Conservation (phyloP, 2,888 invertebrate species). For the Temnothorax unifasciatus region DNA sequence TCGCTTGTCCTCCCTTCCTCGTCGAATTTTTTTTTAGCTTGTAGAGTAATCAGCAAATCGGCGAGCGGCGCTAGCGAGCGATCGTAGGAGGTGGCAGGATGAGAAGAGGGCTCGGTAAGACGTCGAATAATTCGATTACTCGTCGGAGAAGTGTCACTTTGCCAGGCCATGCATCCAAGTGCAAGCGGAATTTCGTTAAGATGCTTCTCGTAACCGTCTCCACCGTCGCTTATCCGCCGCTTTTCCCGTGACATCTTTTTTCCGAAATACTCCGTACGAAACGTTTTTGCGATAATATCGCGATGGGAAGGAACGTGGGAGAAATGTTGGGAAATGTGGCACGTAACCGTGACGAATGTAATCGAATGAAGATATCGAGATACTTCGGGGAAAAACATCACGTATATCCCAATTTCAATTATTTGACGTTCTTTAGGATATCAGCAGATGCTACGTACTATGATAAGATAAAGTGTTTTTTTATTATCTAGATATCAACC, state of each 20-base stretch:
- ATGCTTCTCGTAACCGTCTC: conserved; percentile 66
- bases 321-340: conserved; percentile 15
- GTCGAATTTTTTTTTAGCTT: conserved; percentile 55
- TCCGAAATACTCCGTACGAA: conserved; percentile 25
- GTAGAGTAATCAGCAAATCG: conserved; percentile 83
- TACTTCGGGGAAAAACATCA: neutral
- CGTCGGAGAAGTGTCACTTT: conserved; percentile 82
- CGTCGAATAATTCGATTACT: conserved; percentile 84
- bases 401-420: conserved; percentile 19
- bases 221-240: conserved; percentile 60
- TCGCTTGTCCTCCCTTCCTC: conserved; percentile 9
- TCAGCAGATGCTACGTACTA: neutral
- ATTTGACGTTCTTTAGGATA: neutral
- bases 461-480: neutral
- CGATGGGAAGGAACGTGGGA: neutral
- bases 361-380: neutral
- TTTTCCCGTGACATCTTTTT: conserved; percentile 57
- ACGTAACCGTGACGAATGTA: conserved; percentile 17
- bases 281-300: conserved; percentile 31
- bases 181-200: conserved; percentile 81
- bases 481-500: neutral
- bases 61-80: conserved; percentile 79
- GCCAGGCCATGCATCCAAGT: conserved; percentile 77
- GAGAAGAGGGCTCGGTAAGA: conserved; percentile 73
- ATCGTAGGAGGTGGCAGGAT: conserved; percentile 63